phyloP scores from a whole-genome alignment of 2,113 vertebrate genomes.

The Erythrocercus mccallii region DNA sequence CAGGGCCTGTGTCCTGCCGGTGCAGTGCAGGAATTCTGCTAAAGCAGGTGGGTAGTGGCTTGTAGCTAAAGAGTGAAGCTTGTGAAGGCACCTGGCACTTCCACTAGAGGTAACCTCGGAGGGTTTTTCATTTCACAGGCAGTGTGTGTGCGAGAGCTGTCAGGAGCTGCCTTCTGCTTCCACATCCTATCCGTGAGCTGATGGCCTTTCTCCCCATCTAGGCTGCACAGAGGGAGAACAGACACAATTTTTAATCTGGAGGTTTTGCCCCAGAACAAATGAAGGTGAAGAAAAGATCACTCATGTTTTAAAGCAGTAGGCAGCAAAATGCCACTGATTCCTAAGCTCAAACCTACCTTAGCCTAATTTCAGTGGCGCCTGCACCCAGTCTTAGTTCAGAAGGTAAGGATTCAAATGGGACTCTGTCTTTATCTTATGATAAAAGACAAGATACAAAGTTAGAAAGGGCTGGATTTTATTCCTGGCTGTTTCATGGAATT shows the following conservation, averaged over 20 bases:
- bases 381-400: background rate
- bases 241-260: background rate
- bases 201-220: background rate
- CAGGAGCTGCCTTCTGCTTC: background rate
- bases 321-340: background rate
- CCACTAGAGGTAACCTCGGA: background rate
- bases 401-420: background rate
- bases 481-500: background rate
- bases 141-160: background rate
- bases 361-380: background rate
- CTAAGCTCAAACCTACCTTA: background rate
- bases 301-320: background rate
- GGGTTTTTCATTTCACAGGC: background rate
- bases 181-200: fast-evolving
- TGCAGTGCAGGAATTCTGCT: background rate
- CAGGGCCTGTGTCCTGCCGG: background rate
- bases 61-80: background rate
- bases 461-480: background rate
- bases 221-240: background rate
- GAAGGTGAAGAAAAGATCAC: background rate
- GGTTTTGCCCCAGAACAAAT: background rate
- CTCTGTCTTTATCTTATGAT: background rate
- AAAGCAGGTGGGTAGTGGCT: background rate
- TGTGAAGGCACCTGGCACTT: background rate
- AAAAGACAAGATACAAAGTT: background rate